Base-by-base conservation (phyloP, 2,888 invertebrate species). In the Oegoconia quadripuncta region DNA sequence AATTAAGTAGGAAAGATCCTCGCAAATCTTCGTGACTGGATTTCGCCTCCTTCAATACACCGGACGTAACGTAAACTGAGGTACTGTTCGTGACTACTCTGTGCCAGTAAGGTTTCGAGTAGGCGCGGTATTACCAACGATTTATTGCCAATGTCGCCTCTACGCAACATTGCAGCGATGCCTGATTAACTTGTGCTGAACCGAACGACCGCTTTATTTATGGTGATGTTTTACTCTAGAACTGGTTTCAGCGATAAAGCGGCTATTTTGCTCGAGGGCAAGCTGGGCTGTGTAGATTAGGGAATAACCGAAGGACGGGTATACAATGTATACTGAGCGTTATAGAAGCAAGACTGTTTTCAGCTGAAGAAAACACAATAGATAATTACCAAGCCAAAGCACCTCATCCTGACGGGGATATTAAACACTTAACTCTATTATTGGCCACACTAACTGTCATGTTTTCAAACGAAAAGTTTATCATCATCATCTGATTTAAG, bases 161-260 rank as follows among this genome's bases (percentile, higher is more conserved):
- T 34, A 39, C 40, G 35, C 40, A 40, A 35, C 40, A 35, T 31
- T 40, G 40, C 35, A 35, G 31, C 33, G 23, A 28, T 25, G 40
- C 25, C 35, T 40, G 40, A 40, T 40, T 40, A 40, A 35, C 40
- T 33, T 25, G 20, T 18, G 28, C 34, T 34, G 34, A 22, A 11
- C 14, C 33, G 22, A 9, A 15, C 11, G 14, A 6, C 18, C 39
- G 30, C 33, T 28, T 39, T 39, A 39, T 39, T 39, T 39, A 39
- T 39, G 33, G 29, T 30, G 39, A 39, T 34, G 39, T 39, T 39
- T 39, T 20, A 29, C 37, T 26, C 23, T 16, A 18, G 30, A n/a
- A 32, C 26, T 37, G 26, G 15, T 26, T 37, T 3, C 31, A 32
- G 37, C 32, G 26, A 12, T 37, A 14, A 20, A 25, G 22, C 17